phyloP scores from a whole-genome alignment of 35 echinoderm and acorn worm genomes.

The Acanthaster planci region DNA sequence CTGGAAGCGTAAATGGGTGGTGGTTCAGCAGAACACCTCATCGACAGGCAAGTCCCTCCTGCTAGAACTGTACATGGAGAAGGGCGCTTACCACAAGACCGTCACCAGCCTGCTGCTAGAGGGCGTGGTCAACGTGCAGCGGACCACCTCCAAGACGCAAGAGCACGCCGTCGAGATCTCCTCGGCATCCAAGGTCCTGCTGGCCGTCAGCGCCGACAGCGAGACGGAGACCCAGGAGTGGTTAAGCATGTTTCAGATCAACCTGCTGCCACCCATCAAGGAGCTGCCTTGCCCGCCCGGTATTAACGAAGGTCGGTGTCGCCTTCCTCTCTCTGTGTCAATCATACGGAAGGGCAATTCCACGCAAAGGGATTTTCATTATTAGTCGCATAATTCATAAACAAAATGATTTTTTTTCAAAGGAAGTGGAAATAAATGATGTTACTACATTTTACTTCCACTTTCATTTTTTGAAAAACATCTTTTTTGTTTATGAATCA shows the following conservation, averaged over 20 bases:
- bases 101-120: constrained; percentile 82
- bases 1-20: constrained; percentile 89
- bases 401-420: too few relatives aligned
- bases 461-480: too few relatives aligned
- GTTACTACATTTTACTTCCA: too few relatives aligned
- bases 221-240: constrained; percentile 80
- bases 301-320: constrained; percentile 43
- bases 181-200: constrained; percentile 35
- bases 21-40: constrained; percentile 71
- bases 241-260: constrained; percentile 61
- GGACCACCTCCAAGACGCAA: constrained; percentile 66
- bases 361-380: too few relatives aligned
- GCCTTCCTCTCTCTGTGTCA: too few relatives aligned
- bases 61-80: constrained; percentile 82
- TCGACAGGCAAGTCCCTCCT: constrained; percentile 53
- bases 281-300: constrained; percentile 50
- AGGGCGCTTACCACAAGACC: constrained; percentile 77
- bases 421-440: too few relatives aligned
- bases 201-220: constrained; percentile 65
- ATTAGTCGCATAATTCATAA: too few relatives aligned
- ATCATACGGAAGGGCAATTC: too few relatives aligned
- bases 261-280: constrained; percentile 64
- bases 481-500: too few relatives aligned
- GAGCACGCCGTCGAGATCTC: constrained; percentile 70
- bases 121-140: constrained; percentile 53